These are phyloP conservation scores for Peromyscus leucopus DNA, from an alignment of 2,113 vertebrate species.

Conservation along the genomic window DNA sequence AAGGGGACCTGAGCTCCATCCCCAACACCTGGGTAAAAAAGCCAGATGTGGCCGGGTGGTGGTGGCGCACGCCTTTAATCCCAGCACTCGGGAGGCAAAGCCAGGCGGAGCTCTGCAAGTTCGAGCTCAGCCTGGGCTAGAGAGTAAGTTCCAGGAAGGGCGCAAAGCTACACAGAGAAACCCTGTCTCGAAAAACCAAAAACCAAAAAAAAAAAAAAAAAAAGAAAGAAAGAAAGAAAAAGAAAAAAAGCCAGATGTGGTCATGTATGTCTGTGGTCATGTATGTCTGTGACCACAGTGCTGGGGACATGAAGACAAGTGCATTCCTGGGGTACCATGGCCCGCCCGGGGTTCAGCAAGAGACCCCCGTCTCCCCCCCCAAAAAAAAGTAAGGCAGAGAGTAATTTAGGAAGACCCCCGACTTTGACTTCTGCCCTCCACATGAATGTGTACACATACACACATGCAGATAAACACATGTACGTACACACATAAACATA, in stretches of 20 bases:
- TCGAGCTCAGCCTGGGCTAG: no score
- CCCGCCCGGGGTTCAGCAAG: not conserved
- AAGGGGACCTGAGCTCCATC: not conserved
- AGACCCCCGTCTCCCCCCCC: not conserved
- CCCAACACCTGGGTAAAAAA: no score
- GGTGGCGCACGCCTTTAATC: no score
- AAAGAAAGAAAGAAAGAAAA: no score
- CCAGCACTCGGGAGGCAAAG: no score
- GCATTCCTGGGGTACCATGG: not conserved
- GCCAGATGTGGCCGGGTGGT: not conserved
- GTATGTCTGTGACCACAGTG: not conserved
- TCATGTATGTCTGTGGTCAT: not conserved
- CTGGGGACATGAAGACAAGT: not conserved
- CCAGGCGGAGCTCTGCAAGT: no score
- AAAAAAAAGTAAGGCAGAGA: not conserved
- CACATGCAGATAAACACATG: not conserved
- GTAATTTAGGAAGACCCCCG: not conserved
- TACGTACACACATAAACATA: no score
- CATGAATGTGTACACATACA: not conserved
- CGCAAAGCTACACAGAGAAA: no score
- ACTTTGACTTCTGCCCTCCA: not conserved
- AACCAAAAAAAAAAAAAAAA: no score
- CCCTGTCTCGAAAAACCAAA: no score
- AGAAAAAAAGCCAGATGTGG: not conserved
- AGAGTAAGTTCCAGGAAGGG: no score